Evolutionary conservation across 2,888 invertebrate genomes (phyloP).

Genomic region (Chymomyza caudatula): DNA sequence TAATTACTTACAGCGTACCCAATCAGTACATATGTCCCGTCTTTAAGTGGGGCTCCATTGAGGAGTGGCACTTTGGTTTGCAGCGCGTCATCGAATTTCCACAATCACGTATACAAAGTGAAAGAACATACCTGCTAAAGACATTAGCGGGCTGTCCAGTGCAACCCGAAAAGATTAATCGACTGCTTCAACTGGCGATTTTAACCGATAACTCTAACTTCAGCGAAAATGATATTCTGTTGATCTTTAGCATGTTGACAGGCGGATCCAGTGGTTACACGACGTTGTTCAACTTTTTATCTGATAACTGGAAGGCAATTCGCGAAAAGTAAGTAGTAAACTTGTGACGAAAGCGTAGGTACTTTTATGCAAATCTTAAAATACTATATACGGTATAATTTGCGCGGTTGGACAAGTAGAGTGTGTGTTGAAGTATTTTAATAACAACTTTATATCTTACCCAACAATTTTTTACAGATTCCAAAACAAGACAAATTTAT

Average conservation of each 20-base stretch:
- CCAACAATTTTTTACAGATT: constrained; percentile 79
- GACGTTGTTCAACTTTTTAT: constrained; percentile 85
- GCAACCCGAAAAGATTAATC: constrained; percentile 84
- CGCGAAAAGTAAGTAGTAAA: constrained; percentile 82
- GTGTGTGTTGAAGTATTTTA: not conserved
- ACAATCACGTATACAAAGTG: constrained; percentile 83
- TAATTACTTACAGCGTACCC: constrained; percentile 80
- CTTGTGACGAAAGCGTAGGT: no score
- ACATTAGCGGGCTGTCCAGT: constrained; percentile 88
- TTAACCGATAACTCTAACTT: constrained; percentile 85
- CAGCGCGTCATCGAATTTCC: constrained; percentile 88
- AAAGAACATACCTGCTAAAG: constrained; percentile 87
- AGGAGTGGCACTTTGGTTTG: constrained; percentile 90
- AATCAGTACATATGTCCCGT: constrained; percentile 89
- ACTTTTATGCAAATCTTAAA: no score
- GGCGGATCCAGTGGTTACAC: constrained; percentile 85
- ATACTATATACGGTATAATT: no score
- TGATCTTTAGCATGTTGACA: constrained; percentile 87
- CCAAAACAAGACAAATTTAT: constrained; percentile 84
- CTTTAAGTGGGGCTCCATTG: constrained; percentile 88
- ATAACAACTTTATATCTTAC: not conserved
- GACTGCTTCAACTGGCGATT: constrained; percentile 83
- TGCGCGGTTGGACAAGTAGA: no score
- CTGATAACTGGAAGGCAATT: constrained; percentile 84
- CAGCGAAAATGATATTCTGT: constrained; percentile 86